Percentiles rank a stretch among this genome's conserved stretches.
Conservation (phyloP, 2,888 invertebrate species). For the Platycnemis pennipes region DNA sequence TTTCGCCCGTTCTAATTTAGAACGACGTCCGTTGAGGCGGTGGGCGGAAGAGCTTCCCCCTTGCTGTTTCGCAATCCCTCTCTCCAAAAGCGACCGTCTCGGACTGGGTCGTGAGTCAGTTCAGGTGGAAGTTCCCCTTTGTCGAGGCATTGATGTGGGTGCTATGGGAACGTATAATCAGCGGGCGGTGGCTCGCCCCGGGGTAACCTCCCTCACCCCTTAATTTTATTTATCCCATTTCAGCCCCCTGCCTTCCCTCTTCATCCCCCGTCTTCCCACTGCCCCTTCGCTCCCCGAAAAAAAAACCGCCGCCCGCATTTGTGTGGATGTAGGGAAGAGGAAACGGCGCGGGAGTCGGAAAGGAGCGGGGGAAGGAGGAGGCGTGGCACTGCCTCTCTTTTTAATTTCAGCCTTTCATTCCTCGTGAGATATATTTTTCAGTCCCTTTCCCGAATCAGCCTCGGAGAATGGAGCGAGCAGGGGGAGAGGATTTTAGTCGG, state of each 20-base stretch:
- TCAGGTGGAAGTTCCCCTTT: conserved; percentile 17
- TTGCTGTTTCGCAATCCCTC: neutral
- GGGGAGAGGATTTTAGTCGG: neutral
- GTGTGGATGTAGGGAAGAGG: neutral
- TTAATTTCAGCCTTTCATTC: conserved; percentile 48
- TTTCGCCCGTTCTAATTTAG: neutral
- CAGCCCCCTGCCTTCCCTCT: neutral
- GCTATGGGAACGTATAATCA: conserved; percentile 47
- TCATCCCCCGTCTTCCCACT: conserved; percentile 9
- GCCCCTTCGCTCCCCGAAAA: neutral
- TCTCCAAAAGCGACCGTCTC: no score
- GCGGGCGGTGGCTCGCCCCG: neutral
- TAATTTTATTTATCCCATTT: conserved; percentile 52
- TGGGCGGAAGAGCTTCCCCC: neutral
- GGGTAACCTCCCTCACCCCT: conserved; percentile 1
- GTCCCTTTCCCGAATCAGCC: conserved; percentile 13
- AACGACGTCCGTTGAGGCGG: neutral
- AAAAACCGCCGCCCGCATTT: conserved; percentile 9
- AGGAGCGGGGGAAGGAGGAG: neutral
- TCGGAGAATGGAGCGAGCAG: neutral
- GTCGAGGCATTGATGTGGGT: conserved; percentile 37
- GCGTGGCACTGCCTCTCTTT: neutral
- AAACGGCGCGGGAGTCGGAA: neutral
- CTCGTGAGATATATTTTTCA: conserved; percentile 18
- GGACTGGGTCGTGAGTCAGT: neutral